Base-by-base conservation (phyloP, 2,888 invertebrate genomes). In the Apamea epomidion region DNA sequence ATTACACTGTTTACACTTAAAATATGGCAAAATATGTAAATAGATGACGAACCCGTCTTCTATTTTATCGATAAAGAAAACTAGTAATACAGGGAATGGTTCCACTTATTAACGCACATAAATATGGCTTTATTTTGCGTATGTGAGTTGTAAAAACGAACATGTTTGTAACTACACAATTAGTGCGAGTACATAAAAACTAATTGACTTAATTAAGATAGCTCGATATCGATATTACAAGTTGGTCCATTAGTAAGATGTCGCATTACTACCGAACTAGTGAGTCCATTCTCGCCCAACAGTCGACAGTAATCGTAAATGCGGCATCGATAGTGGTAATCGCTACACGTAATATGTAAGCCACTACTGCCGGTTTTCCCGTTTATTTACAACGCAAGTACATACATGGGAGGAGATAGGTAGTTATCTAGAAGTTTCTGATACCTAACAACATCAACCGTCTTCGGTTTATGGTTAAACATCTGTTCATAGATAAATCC, bases 131-230 rank as follows among this genome's bases (percentile, higher is more conserved):
- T 81, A 88, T 88, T 88, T 81, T 60, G 7, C 70, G 45, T 60
- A 51, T 75, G 32, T 75, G 62, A 62, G 77, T 81, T 82, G 58
- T 88, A 79, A 79, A 81, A 80, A 76, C 72, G 79, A 75, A 80
- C 85, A 77, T 81, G 83, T 88, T 80, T 76, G 73, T 79, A 81
- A 86, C 74, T 73, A 80, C 78, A 81, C 76, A 82, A 89, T 87
- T 84, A 88, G 79, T 68, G 81, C 68, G 75, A 74, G 69, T 64
- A 71, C 81, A 89, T 89, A 87, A 89, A 88, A 89, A 82, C 78
- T 78, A 88, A 89, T 89, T 83, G 85, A 29, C 65, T 86, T 89
- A 83, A 87, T 89, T 88, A 88, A 89, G 89, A 89, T 87, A 81
- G 72, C 78, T 81, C 77, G 80, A 80, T 85, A 69, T 77, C n/a